Percentiles rank a stretch among this genome's conserved stretches.
phyloP scores from a whole-genome alignment of 2,113 vertebrate genomes.

The Guaruba guarouba region DNA sequence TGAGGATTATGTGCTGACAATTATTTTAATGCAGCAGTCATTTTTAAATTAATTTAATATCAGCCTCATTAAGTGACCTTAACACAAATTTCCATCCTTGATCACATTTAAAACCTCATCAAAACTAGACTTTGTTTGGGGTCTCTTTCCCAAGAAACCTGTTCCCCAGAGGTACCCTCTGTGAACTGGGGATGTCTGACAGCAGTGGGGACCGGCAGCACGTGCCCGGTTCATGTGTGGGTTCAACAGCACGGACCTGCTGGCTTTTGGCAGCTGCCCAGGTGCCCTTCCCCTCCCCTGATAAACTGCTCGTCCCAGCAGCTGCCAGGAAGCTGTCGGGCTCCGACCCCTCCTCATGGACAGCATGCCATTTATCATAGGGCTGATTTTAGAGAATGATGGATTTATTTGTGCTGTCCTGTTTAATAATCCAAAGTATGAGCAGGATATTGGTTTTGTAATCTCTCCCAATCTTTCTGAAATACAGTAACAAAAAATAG shows the following conservation, averaged over 20 bases:
- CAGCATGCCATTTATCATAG: background rate
- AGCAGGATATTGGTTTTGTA: background rate
- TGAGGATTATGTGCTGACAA: background rate
- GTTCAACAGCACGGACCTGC: background rate
- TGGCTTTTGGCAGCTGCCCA: background rate
- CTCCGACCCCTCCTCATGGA: background rate
- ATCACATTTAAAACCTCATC: background rate
- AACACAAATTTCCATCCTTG: background rate
- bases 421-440: background rate
- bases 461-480: background rate
- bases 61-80: background rate
- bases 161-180: background rate
- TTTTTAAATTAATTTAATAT: background rate
- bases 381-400: background rate
- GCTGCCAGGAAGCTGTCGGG: background rate
- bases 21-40: background rate
- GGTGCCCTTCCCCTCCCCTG: background rate
- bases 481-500: background rate
- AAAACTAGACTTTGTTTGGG: background rate
- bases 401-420: background rate
- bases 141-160: background rate
- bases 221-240: fast-evolving
- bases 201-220: background rate
- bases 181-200: background rate
- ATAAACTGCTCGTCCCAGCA: background rate